Evolutionary conservation across 2,113 vertebrate species (phyloP), one percentile per base, ranked within the genome.

Genomic region (Malurus elegans): DNA sequence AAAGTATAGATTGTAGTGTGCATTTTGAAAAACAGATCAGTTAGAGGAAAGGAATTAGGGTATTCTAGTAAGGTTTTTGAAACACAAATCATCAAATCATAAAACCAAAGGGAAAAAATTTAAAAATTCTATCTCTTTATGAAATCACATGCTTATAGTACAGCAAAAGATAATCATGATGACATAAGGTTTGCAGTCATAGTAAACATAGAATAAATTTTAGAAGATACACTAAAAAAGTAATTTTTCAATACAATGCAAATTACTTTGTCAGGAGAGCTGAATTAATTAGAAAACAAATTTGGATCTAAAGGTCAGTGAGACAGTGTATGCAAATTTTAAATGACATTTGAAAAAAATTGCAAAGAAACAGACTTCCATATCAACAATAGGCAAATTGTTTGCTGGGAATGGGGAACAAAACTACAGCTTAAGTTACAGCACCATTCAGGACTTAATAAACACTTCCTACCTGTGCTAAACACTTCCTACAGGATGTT

Each of bases 171-270:
- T 88, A 97, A 92, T 88, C 70, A 85, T 9, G 32, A 75, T 72
- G 54, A 42, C 29, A 44, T 95, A 94, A 92, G 34, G 44, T 91
- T 94, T 94, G 9, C 38, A 81, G 75, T 80, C 51, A 87, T 79
- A 92, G 81, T 73, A 79, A 83, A 70, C 51, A 74, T 38, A 72
- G 32, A 94, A 40, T 74, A 85, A 93, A 38, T 62, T 62, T 90
- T 95, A 54, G 66, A 96, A 97, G 93, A 92, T 82, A 92, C 87
- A 95, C 69, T 94, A 94, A 87, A 79, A 78, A 88, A 90, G 23
- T 61, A 83, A 96, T 96, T 96, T 94, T 44, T 87, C 44, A 94
- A 95, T 97, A 80, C 31, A 91, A 56, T 88, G 70, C 31, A 97
- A 72, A 93, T 91, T 91, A 90, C 54, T 18, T 64, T 82, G 74